Conservation (phyloP, 2,797 vertebrate species). For the Falco biarmicus region DNA sequence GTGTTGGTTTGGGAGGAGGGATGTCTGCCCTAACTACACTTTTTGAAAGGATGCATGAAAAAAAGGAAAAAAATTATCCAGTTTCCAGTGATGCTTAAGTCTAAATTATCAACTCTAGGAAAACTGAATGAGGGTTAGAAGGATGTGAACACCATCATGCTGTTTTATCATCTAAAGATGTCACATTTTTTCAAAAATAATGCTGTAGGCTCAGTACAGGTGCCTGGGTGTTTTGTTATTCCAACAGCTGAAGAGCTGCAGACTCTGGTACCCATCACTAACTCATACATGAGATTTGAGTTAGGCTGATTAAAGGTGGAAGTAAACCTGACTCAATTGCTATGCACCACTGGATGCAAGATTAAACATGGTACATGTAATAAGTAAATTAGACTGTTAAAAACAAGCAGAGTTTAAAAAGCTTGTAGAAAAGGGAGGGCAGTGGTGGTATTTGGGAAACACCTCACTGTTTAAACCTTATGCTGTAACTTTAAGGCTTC, state of each 20-base stretch:
- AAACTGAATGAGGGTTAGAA: background rate
- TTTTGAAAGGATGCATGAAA: background rate
- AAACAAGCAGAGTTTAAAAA: background rate
- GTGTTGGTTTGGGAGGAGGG: background rate
- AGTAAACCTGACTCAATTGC: background rate
- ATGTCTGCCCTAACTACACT: background rate
- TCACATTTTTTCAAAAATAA: background rate
- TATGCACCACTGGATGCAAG: background rate
- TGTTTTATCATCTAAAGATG: background rate
- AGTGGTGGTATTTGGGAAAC: background rate
- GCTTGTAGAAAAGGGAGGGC: background rate
- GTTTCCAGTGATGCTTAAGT: background rate
- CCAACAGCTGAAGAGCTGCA: background rate
- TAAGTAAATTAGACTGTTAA: background rate
- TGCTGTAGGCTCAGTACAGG: no score
- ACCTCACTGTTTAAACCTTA: background rate
- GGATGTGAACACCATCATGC: background rate
- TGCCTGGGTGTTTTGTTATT: background rate
- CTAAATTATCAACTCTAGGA: background rate
- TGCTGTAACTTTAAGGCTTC: background rate
- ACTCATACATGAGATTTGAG: background rate
- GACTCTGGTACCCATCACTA: background rate
- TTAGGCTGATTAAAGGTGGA: background rate
- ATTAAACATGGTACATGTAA: background rate
- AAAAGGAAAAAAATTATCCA: background rate